Evolutionary conservation across 2,797 vertebrate species (phyloP).

Genomic region (Acanthopagrus latus): DNA sequence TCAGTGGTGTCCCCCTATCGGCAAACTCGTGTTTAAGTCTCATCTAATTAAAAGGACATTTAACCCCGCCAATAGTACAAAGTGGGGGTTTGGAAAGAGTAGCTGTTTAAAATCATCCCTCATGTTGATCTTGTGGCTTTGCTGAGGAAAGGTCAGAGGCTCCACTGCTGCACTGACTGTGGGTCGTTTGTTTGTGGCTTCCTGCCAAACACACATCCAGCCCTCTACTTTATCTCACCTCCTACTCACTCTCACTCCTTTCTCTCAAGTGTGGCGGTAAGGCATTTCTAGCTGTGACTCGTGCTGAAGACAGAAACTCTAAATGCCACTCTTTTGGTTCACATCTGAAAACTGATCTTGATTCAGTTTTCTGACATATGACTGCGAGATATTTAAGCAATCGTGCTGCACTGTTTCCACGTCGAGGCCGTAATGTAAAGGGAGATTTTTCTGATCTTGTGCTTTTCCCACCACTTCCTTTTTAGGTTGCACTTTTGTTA

Average conservation of each 20-base stretch:
- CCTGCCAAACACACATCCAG: constrained; percentile 54
- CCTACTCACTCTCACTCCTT: constrained; percentile 21
- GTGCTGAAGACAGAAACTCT: no score
- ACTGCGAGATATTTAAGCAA: constrained; percentile 17
- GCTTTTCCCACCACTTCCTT: constrained; percentile 47
- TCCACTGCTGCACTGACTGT: neutral
- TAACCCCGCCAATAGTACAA: neutral
- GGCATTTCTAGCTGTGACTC: neutral
- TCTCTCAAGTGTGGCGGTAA: neutral
- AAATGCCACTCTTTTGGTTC: neutral
- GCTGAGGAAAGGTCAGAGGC: constrained; percentile 32
- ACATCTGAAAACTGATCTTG: neutral
- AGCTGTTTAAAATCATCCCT: constrained; percentile 26
- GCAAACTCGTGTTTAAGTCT: neutral
- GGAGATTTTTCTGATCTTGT: constrained; percentile 12
- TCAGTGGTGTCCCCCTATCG: neutral
- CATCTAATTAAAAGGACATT: neutral
- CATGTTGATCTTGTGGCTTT: constrained; percentile 22
- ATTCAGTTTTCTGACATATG: neutral
- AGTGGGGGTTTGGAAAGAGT: neutral
- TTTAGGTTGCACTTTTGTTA: neutral
- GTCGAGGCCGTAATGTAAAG: neutral
- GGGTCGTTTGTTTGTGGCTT: constrained; percentile 34
- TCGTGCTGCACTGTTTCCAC: neutral
- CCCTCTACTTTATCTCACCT: constrained; percentile 40